phyloP scores from a whole-genome alignment of 2,888 invertebrate species.

The Panzeria rudis region DNA sequence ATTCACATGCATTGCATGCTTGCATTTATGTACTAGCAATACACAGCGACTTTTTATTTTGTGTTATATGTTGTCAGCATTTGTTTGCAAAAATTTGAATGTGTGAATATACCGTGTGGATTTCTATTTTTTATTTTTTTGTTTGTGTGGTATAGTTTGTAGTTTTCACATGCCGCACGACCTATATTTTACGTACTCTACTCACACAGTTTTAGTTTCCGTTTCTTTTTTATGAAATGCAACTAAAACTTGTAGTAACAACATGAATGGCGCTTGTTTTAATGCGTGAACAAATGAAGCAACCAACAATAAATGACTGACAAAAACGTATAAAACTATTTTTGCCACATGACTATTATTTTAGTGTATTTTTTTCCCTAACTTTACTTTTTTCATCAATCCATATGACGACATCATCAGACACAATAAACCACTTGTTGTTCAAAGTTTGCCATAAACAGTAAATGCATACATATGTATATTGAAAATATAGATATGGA shows the following conservation, averaged over 20 bases:
- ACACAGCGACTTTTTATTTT: constrained; percentile 53
- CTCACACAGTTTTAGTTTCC: constrained; percentile 57
- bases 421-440: constrained; percentile 47
- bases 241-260: constrained; percentile 33
- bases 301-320: constrained; percentile 28
- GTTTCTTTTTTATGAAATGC: constrained; percentile 29
- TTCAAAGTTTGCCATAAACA: constrained; percentile 7
- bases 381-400: constrained; percentile 11
- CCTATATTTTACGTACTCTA: constrained; percentile 69
- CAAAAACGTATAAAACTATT: constrained; percentile 32
- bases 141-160: constrained; percentile 40
- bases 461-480: too few species aligned
- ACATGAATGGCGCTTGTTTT: constrained; percentile 36
- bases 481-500: too few species aligned
- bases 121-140: constrained; percentile 23
- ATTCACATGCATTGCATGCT: constrained; percentile 59
- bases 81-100: constrained; percentile 61
- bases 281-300: constrained; percentile 47
- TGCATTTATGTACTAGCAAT: constrained; percentile 23
- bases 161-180: constrained; percentile 65
- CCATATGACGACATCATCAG: constrained; percentile 4
- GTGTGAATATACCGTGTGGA: constrained; percentile 45
- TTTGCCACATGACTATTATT: constrained; percentile 10
- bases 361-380: background rate
- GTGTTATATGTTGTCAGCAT: constrained; percentile 26